A percentile compares a stretch with the other conserved stretches of the same genome.
These are phyloP conservation scores for Manacus vitellinus DNA, from an alignment of 2,113 vertebrate genomes.

Conservation along the genomic window DNA sequence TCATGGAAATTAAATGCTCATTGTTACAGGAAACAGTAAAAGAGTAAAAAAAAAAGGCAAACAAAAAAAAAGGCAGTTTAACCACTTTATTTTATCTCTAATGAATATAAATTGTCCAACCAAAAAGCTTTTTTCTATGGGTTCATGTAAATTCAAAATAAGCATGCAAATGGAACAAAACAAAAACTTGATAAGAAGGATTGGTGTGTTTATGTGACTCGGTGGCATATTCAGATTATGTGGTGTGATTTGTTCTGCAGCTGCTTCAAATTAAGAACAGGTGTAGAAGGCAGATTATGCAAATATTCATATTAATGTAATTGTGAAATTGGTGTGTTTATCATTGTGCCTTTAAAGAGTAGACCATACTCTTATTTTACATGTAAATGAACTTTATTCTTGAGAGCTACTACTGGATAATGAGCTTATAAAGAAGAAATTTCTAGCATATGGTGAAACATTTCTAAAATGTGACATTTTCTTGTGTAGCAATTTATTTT, in stretches of 20 bases:
- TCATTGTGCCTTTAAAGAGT: constrained; percentile 78
- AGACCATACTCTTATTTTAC: constrained; percentile 78
- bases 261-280: constrained; percentile 83
- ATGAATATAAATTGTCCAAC: background rate
- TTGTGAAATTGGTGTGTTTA: constrained; percentile 85
- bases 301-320: constrained; percentile 82
- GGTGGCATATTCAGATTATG: constrained; percentile 60
- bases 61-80: background rate
- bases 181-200: constrained; percentile 13
- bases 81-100: background rate
- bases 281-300: constrained; percentile 81
- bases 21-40: background rate
- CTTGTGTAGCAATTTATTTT: background rate
- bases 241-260: constrained; percentile 74
- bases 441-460: constrained; percentile 37
- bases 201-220: constrained; percentile 17
- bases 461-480: constrained; percentile 52
- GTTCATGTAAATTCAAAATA: constrained; percentile 17
- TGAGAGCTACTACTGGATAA: constrained; percentile 73
- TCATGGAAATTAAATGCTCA: background rate
- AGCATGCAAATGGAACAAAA: background rate
- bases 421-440: constrained; percentile 66
- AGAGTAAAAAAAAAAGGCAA: background rate
- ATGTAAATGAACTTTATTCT: constrained; percentile 81
- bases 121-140: background rate